phyloP scores from a whole-genome alignment of 2,113 vertebrate genomes.

The Zosterops japonicus region DNA sequence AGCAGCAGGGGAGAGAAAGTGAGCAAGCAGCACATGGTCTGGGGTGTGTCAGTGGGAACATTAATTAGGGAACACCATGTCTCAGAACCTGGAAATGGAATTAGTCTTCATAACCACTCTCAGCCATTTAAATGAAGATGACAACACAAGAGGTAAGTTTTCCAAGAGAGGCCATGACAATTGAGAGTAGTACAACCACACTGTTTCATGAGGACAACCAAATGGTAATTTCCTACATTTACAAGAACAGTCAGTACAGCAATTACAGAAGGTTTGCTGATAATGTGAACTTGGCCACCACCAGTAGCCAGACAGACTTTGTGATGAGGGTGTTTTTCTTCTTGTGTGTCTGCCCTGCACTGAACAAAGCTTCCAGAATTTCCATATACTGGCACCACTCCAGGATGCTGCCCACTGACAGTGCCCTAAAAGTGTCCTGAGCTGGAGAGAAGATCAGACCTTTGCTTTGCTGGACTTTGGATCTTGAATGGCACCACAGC shows the following conservation, averaged over 20 bases:
- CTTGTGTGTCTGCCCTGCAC: neutral
- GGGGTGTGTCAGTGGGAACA: neutral
- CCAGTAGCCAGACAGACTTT: neutral
- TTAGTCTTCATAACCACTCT: neutral
- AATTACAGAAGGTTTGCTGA: neutral
- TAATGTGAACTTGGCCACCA: fast-evolving
- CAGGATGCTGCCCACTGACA: neutral
- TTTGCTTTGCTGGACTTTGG: neutral
- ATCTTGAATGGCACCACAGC: neutral
- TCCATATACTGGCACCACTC: neutral
- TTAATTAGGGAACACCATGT: neutral
- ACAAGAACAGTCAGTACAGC: neutral
- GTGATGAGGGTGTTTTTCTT: neutral
- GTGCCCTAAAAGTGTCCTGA: neutral
- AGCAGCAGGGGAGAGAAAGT: neutral
- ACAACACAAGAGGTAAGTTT: neutral
- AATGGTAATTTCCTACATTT: neutral
- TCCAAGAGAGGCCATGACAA: neutral
- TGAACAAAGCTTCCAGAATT: neutral
- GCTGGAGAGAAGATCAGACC: neutral
- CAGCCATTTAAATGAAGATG: neutral
- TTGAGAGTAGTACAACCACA: fast-evolving
- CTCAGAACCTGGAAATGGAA: neutral
- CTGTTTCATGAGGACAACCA: neutral
- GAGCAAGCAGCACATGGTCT: neutral